These are phyloP conservation scores for Helleia helle DNA, from an alignment of 2,888 invertebrate species.

Conservation along the genomic window DNA sequence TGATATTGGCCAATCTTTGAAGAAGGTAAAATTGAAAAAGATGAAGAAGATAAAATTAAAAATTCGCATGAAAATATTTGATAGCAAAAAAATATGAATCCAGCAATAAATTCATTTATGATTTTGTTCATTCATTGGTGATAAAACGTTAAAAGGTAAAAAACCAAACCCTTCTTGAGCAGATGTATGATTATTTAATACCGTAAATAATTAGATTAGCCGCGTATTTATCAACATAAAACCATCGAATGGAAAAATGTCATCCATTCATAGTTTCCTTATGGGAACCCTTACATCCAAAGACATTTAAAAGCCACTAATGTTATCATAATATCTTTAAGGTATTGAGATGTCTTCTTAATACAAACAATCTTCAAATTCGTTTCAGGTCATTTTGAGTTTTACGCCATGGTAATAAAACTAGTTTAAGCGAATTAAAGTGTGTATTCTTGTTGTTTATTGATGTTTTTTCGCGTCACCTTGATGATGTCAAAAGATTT, in stretches of 20 bases:
- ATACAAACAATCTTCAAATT: slow-evolving; percentile 19
- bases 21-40: too few relatives aligned
- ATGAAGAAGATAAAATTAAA: too few relatives aligned
- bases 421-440: slow-evolving; percentile 12
- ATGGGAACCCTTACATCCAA: slow-evolving; percentile 36
- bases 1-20: too few relatives aligned
- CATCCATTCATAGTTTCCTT: slow-evolving; percentile 45
- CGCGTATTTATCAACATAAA: slow-evolving; percentile 69
- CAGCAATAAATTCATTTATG: too few relatives aligned
- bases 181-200: slow-evolving; percentile 60
- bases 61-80: too few relatives aligned
- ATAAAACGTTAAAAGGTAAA: neutral
- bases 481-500: slow-evolving; percentile 53
- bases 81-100: too few relatives aligned
- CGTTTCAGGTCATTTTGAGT: slow-evolving; percentile 12
- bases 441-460: slow-evolving; percentile 42
- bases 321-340: slow-evolving; percentile 64
- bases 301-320: slow-evolving; percentile 71
- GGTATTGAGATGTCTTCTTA: slow-evolving; percentile 49
- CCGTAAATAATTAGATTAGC: slow-evolving; percentile 75
- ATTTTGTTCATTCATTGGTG: too few relatives aligned
- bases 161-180: slow-evolving; percentile 12
- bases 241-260: slow-evolving; percentile 66
- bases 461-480: slow-evolving; percentile 37
- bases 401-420: slow-evolving; percentile 15